phyloP scores from a whole-genome alignment of 2,797 vertebrate species.

The Fratercula arctica region DNA sequence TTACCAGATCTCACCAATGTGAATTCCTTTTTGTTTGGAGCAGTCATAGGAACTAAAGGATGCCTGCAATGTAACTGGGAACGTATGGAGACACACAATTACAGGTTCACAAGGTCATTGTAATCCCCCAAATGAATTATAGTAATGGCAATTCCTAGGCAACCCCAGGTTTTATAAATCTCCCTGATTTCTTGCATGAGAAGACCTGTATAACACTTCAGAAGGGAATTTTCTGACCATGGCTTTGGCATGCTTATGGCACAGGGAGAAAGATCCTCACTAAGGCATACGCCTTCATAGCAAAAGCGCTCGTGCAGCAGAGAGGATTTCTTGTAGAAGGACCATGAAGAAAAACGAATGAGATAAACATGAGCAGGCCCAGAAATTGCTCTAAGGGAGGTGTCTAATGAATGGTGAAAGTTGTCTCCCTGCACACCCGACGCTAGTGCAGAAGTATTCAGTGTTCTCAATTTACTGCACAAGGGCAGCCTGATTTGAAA shows the following conservation, averaged over 20 bases:
- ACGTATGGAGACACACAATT: background rate
- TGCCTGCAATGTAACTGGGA: background rate
- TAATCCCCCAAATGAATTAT: rapidly evolving
- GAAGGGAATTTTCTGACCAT: background rate
- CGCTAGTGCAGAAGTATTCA: background rate
- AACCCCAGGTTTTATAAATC: background rate
- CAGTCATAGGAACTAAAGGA: background rate
- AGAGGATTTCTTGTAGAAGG: background rate
- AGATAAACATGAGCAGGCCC: background rate
- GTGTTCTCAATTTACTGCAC: background rate
- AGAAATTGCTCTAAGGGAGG: background rate
- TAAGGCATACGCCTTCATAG: rapidly evolving
- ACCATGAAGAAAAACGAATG: background rate
- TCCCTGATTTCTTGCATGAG: background rate
- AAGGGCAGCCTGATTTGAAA: background rate
- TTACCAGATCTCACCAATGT: background rate
- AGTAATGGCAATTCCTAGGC: background rate
- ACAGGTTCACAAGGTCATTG: background rate
- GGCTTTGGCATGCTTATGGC: background rate
- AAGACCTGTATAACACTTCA: background rate
- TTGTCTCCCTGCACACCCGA: background rate
- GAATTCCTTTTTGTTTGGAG: background rate
- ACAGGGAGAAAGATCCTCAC: background rate
- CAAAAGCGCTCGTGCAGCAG: background rate
- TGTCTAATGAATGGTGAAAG: background rate